phyloP scores from a whole-genome alignment of 2,797 vertebrate genomes.

The Synanceia verrucosa region DNA sequence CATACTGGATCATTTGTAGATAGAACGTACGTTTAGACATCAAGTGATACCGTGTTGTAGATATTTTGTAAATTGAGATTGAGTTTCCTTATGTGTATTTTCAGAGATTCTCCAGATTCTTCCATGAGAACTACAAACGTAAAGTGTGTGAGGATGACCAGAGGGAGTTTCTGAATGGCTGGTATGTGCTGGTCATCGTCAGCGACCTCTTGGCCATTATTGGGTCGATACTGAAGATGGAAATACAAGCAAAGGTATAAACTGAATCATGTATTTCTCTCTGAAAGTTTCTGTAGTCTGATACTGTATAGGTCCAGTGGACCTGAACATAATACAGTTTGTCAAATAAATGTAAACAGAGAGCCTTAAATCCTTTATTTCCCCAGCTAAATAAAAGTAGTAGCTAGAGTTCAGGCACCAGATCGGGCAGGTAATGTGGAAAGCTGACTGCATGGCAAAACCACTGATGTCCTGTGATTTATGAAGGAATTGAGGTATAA shows the following conservation, averaged over 20 bases:
- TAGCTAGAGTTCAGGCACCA: not conserved
- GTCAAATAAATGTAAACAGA: not conserved
- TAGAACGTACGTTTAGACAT: not conserved
- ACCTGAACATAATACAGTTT: no score
- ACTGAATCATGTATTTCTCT: not conserved
- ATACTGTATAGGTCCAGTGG: not conserved
- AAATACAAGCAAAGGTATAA: conserved; percentile 97
- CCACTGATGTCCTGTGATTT: not conserved
- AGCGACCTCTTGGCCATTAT: conserved; percentile 93
- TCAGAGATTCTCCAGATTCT: conserved; percentile 91
- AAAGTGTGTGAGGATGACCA: conserved; percentile 86
- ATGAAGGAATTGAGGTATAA: not conserved
- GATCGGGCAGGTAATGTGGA: not conserved
- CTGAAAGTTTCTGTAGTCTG: not conserved
- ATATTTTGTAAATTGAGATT: not conserved
- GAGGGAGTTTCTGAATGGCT: conserved; percentile 92
- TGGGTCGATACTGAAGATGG: conserved; percentile 97
- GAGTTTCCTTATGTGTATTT: conserved; percentile 18
- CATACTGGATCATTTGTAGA: no score
- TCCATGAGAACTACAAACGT: conserved; percentile 86
- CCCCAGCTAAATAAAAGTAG: not conserved
- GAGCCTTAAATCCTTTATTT: not conserved
- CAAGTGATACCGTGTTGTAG: not conserved
- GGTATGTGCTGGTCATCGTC: conserved; percentile 93
- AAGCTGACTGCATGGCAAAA: not conserved